These are phyloP conservation scores for Ascidia mentula DNA, from an alignment of 23 tunicate species.

Conservation along the genomic window DNA sequence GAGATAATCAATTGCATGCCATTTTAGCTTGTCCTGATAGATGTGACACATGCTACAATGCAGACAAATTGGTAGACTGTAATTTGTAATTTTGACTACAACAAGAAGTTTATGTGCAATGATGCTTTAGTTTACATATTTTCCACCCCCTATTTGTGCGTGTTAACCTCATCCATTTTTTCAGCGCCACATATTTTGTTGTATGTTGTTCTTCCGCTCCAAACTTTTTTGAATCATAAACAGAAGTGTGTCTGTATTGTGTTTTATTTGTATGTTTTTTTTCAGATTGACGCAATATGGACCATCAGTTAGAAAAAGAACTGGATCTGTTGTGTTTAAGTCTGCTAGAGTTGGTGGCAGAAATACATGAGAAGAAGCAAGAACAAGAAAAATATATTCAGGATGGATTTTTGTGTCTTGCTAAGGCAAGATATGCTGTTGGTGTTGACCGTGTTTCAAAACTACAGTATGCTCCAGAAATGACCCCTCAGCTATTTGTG, in stretches of 20 bases:
- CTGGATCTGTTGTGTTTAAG: slow-evolving; percentile 4
- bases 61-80: too few relatives aligned
- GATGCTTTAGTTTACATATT: too few relatives aligned
- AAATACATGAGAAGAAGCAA: slow-evolving; percentile 59
- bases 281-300: not conserved
- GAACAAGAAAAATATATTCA: slow-evolving; percentile 42
- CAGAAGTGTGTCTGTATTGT: not conserved
- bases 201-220: too few relatives aligned
- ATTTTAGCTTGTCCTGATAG: too few relatives aligned
- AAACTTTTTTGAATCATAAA: too few relatives aligned
- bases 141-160: too few relatives aligned
- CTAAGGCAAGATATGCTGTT: slow-evolving; percentile 71
- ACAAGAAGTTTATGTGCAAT: too few relatives aligned
- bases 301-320: not conserved
- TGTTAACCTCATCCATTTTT: too few relatives aligned
- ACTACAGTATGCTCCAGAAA: slow-evolving; percentile 48
- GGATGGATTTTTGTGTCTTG: slow-evolving; percentile 63
- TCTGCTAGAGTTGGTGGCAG: slow-evolving; percentile 40
- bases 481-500: slow-evolving; percentile 23
- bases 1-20: too few relatives aligned
- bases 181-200: too few relatives aligned
- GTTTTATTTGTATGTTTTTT: not conserved
- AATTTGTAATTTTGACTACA: too few relatives aligned
- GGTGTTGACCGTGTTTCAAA: slow-evolving; percentile 69
- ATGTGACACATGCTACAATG: too few relatives aligned